These are phyloP conservation scores for Drosophila littoralis DNA, from an alignment of 1,140 invertebrate genomes.

Conservation along the genomic window DNA sequence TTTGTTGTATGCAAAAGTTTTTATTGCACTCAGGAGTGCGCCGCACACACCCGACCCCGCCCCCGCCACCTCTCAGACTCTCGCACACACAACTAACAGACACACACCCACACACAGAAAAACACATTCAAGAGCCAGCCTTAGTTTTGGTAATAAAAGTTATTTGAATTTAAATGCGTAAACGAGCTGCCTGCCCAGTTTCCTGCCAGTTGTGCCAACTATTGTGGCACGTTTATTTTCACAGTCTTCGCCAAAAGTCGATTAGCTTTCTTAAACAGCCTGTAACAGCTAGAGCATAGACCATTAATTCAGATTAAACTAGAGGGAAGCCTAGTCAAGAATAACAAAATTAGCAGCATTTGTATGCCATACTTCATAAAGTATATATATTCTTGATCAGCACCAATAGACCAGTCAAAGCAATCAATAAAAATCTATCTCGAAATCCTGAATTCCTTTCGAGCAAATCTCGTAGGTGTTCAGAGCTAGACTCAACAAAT, in stretches of 20 bases:
- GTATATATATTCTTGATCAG: too few relatives aligned
- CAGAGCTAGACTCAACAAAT: too few relatives aligned
- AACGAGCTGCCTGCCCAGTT: slow-evolving; percentile 70
- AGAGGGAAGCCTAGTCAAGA: too few relatives aligned
- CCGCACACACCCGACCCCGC: slow-evolving; percentile 1
- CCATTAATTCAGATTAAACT: too few relatives aligned
- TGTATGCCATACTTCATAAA: too few relatives aligned
- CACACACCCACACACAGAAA: slow-evolving; percentile 33
- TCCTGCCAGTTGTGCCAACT: slow-evolving; percentile 53
- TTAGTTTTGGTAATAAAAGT: slow-evolving; percentile 82
- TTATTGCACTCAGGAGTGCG: slow-evolving; percentile 79
- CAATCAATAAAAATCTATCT: too few relatives aligned
- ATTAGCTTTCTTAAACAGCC: neutral
- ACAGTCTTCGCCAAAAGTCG: slow-evolving; percentile 8
- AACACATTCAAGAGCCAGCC: slow-evolving; percentile 47
- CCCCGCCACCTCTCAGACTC: neutral
- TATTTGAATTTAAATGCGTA: slow-evolving; percentile 83
- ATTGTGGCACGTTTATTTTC: slow-evolving; percentile 43
- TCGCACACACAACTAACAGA: slow-evolving; percentile 43
- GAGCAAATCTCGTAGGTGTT: too few relatives aligned
- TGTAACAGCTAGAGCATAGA: neutral
- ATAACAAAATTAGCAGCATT: too few relatives aligned
- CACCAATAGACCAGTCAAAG: too few relatives aligned
- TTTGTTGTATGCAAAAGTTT: slow-evolving; percentile 78
- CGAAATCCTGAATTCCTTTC: too few relatives aligned